A percentile compares a stretch with the other conserved stretches of the same genome.
phyloP scores from a whole-genome alignment of 64 coral and sea anemone species.

The Montipora cactus region DNA sequence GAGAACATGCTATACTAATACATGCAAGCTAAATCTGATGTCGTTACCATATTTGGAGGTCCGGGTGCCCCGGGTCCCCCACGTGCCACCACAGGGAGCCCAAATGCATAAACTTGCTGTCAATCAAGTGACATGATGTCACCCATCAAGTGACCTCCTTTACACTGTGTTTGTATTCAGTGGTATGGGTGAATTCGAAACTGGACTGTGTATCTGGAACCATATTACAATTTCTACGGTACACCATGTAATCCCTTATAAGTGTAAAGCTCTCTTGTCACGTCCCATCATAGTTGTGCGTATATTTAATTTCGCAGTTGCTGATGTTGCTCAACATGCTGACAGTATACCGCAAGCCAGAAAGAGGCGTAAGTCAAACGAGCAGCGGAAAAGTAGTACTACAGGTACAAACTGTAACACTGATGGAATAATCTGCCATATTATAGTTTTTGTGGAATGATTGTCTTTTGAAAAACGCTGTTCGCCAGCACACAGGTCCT shows the following conservation, averaged over 20 bases:
- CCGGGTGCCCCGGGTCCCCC: not conserved
- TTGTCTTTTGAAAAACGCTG: too few relatives aligned
- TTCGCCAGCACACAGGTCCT: too few relatives aligned
- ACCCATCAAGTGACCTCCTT: too few relatives aligned
- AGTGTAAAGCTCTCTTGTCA: not conserved
- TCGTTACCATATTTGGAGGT: not conserved
- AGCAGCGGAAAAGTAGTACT: too few relatives aligned
- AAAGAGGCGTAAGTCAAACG: not conserved
- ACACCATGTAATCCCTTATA: not conserved
- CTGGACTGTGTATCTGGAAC: not conserved
- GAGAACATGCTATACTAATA: not conserved
- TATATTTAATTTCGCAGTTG: slow-evolving; percentile 6
- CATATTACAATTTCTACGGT: slow-evolving; percentile 14
- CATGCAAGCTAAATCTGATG: not conserved
- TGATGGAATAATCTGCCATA: too few relatives aligned
- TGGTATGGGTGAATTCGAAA: too few relatives aligned
- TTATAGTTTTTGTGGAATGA: too few relatives aligned
- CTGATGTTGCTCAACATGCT: not conserved
- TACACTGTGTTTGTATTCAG: too few relatives aligned
- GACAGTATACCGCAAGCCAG: not conserved
- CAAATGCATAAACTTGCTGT: too few relatives aligned
- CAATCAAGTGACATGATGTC: too few relatives aligned
- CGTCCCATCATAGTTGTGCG: slow-evolving; percentile 2
- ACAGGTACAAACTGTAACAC: too few relatives aligned
- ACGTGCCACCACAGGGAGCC: not conserved